Percentiles rank a stretch among this genome's conserved stretches.
Conservation (phyloP, 2,797 vertebrate genomes). For the Anguilla obscura region DNA sequence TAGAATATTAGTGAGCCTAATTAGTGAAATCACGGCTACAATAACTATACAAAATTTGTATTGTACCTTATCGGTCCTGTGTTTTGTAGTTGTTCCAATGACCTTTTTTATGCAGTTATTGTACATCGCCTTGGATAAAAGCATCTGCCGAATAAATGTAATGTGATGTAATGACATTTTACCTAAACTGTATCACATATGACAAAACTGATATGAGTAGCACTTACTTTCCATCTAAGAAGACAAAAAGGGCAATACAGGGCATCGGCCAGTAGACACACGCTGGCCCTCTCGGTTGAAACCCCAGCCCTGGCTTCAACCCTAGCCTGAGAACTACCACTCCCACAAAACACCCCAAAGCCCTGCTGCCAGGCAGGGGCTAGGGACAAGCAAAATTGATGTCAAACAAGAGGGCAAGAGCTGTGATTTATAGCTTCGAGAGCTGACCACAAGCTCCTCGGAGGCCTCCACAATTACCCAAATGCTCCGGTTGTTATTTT, state of each 20-base stretch:
- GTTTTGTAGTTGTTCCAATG: no score
- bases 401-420: conserved; percentile 45
- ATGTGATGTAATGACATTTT: background rate
- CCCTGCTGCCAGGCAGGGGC: conserved; percentile 7
- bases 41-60: no score
- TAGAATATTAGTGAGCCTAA: background rate
- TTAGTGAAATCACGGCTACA: background rate
- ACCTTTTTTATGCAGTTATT: no score
- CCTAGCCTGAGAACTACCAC: conserved; percentile 19
- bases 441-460: conserved; percentile 55
- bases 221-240: background rate
- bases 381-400: conserved; percentile 40
- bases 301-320: conserved; percentile 29
- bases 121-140: no score
- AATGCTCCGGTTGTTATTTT: conserved; percentile 63
- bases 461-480: conserved; percentile 59
- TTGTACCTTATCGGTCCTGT: no score
- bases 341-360: conserved; percentile 1
- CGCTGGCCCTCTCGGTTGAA: background rate
- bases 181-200: background rate
- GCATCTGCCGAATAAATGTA: no score
- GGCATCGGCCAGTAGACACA: background rate
- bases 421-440: conserved; percentile 58
- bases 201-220: background rate
- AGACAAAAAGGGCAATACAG: background rate